Evolutionary conservation across 2,113 vertebrate genomes (phyloP).

Genomic region (Leptobrachium leishanense): DNA sequence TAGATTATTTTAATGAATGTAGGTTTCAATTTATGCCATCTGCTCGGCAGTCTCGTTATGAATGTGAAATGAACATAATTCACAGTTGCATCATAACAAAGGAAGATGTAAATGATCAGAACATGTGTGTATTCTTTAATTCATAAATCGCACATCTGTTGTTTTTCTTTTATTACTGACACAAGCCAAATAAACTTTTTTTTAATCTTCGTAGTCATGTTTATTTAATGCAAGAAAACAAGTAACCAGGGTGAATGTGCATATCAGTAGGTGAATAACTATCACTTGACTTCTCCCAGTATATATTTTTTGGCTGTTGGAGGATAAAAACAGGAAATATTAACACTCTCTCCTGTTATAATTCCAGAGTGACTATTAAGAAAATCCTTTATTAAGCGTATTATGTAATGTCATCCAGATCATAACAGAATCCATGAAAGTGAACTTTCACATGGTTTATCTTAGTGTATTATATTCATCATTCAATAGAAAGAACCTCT

Average conservation of each 20-base stretch:
- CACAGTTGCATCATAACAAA: slow-evolving; percentile 47
- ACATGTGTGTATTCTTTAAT: slow-evolving; percentile 49
- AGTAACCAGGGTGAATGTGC: no score
- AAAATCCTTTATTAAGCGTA: neutral
- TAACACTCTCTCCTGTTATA: no score
- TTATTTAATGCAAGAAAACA: slow-evolving; percentile 9
- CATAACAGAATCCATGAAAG: neutral
- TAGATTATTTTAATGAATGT: slow-evolving; percentile 38
- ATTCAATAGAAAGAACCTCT: no score
- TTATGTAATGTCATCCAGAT: neutral
- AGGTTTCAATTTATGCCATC: slow-evolving; percentile 37
- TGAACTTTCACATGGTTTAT: no score
- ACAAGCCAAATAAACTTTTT: slow-evolving; percentile 38
- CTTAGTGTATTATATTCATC: no score
- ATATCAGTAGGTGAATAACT: no score
- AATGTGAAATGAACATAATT: slow-evolving; percentile 41
- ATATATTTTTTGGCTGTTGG: no score
- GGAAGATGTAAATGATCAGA: slow-evolving; percentile 34
- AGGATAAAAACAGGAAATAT: no score
- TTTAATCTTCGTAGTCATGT: slow-evolving; percentile 20
- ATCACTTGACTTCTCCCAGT: no score
- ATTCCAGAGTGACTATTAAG: neutral
- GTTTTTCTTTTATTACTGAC: slow-evolving; percentile 37
- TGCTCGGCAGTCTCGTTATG: slow-evolving; percentile 37
- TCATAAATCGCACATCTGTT: slow-evolving; percentile 47